Evolutionary conservation across 2,888 invertebrate species (phyloP).

Genomic region (Pediacus dermestoides): DNA sequence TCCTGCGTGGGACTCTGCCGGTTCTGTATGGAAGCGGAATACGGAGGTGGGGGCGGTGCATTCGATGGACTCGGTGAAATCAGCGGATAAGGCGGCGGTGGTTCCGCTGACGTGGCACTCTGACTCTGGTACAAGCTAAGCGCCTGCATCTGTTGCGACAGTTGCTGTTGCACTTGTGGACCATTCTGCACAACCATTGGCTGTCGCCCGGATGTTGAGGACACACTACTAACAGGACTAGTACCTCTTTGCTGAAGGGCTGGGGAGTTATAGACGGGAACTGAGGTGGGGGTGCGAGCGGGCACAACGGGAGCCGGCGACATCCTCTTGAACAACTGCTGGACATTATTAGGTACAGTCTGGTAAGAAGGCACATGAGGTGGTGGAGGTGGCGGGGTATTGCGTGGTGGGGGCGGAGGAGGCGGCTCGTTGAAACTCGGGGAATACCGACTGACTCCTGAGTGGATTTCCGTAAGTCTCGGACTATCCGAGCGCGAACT

Average conservation of each 20-base stretch:
- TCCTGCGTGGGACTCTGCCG: slow-evolving; percentile 84
- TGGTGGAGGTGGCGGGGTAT: slow-evolving; percentile 65
- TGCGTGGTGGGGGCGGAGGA: slow-evolving; percentile 55
- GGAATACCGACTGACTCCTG: slow-evolving; percentile 64
- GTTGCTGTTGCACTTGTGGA: slow-evolving; percentile 76
- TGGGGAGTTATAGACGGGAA: slow-evolving; percentile 48
- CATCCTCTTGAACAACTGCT: slow-evolving; percentile 72
- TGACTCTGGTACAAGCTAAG: slow-evolving; percentile 70
- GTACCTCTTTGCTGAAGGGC: slow-evolving; percentile 48
- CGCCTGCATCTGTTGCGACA: slow-evolving; percentile 85
- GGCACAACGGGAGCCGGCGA: slow-evolving; percentile 71
- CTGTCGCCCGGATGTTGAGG: slow-evolving; percentile 50
- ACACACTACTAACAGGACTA: slow-evolving; percentile 62
- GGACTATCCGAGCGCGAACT: slow-evolving; percentile 89
- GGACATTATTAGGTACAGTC: slow-evolving; percentile 60
- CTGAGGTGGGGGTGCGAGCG: slow-evolving; percentile 63
- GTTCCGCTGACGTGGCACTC: slow-evolving; percentile 58
- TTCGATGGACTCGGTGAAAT: slow-evolving; percentile 54
- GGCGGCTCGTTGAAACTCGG: slow-evolving; percentile 59
- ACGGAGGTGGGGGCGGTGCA: slow-evolving; percentile 78
- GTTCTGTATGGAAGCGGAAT: slow-evolving; percentile 81
- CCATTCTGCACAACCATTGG: slow-evolving; percentile 82
- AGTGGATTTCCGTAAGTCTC: slow-evolving; percentile 62
- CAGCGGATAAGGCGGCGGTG: slow-evolving; percentile 59
- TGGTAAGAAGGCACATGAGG: slow-evolving; percentile 55